A percentile compares a stretch with the other conserved stretches of the same genome.
Conservation (phyloP, 1,140 invertebrate species). For the Ectropis grisescens region DNA sequence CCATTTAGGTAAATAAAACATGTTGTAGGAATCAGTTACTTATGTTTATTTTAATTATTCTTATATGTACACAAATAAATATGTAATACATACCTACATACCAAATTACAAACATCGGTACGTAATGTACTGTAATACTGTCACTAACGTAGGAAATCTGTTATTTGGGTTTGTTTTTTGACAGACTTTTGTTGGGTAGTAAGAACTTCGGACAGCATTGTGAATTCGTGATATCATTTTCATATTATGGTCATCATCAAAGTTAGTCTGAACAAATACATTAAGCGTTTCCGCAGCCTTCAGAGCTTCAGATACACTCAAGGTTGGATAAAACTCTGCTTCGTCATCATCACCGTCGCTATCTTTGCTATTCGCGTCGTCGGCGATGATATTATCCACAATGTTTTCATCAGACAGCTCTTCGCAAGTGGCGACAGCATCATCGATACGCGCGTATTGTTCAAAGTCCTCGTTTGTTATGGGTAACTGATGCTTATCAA, state of each 20-base stretch:
- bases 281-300: constrained; percentile 22
- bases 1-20: too few relatives aligned
- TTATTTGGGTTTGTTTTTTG: constrained; percentile 18
- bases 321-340: constrained; percentile 12
- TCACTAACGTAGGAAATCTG: constrained; percentile 10
- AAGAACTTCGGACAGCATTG: constrained; percentile 18
- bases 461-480: constrained; percentile 24
- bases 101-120: too few relatives aligned
- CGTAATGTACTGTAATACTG: too few relatives aligned
- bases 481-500: constrained; percentile 15
- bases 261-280: constrained; percentile 26
- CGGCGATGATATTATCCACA: constrained; percentile 18
- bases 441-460: constrained; percentile 24
- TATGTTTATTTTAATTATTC: too few relatives aligned
- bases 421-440: constrained; percentile 23
- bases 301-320: constrained; percentile 24
- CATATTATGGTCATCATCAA: constrained; percentile 26
- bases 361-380: constrained; percentile 16
- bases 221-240: constrained; percentile 19
- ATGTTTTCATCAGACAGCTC: constrained; percentile 26
- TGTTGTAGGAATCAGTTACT: too few relatives aligned
- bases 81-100: too few relatives aligned
- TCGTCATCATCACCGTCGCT: constrained; percentile 20
- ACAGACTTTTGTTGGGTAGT: constrained; percentile 13
- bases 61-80: too few relatives aligned